Conservation (phyloP, 2,888 invertebrate genomes). For the Heteromyza rotundicornis region DNA sequence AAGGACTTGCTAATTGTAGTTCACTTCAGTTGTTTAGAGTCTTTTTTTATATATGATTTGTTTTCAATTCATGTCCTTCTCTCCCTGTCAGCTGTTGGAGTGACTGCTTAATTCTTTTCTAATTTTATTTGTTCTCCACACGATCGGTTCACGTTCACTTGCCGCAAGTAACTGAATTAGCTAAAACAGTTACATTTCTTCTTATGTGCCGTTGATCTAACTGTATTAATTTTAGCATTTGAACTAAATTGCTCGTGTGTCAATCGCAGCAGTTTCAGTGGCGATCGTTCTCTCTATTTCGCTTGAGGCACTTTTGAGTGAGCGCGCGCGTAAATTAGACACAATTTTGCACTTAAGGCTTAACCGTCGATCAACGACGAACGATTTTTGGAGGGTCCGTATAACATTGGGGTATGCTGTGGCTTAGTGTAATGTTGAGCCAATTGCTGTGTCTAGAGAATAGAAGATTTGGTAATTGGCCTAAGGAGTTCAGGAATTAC, state of each 20-base stretch:
- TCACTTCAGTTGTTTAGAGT: no score
- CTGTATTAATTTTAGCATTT: conserved; percentile 2
- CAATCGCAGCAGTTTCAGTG: neutral
- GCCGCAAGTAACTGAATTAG: conserved; percentile 39
- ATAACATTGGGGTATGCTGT: no score
- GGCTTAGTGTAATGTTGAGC: no score
- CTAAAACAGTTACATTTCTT: conserved; percentile 36
- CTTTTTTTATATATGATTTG: neutral
- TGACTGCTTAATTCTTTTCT: conserved; percentile 6
- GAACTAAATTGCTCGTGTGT: no score
- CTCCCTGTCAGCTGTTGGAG: no score
- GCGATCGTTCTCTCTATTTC: neutral
- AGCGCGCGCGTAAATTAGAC: neutral
- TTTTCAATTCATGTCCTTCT: neutral
- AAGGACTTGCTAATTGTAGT: no score
- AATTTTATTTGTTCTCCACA: neutral
- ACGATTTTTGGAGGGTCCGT: no score
- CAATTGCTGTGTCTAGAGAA: no score
- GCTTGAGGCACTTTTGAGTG: neutral
- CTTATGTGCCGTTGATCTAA: conserved; percentile 34
- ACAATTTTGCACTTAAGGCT: neutral
- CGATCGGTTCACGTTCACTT: conserved; percentile 27
- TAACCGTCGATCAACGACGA: no score
- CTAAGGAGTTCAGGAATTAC: no score
- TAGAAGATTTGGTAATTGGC: no score